These are phyloP conservation scores for Hipparchia semele DNA, from an alignment of 2,888 invertebrate genomes.

Conservation along the genomic window DNA sequence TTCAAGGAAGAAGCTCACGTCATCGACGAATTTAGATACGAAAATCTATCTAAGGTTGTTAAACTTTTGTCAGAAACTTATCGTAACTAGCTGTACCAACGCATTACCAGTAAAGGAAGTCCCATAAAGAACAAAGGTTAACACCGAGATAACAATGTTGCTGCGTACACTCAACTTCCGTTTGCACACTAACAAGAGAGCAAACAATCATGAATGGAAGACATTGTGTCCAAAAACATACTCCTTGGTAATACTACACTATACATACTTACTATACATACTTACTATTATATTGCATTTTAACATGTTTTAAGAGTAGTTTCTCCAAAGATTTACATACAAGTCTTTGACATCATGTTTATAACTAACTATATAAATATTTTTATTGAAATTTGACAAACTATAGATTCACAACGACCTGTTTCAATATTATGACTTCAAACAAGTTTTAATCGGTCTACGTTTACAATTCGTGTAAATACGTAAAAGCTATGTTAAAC, in stretches of 20 bases:
- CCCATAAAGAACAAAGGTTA: constrained; percentile 47
- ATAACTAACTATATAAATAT: too few species aligned
- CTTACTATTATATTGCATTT: too few species aligned
- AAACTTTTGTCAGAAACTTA: constrained; percentile 25
- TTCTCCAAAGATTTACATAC: too few species aligned
- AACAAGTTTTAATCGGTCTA: too few species aligned
- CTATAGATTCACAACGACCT: too few species aligned
- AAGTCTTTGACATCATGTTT: neutral
- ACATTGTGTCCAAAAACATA: constrained; percentile 41
- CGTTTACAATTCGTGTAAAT: too few species aligned
- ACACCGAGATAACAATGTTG: constrained; percentile 46
- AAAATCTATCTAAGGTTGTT: constrained; percentile 4
- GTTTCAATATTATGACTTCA: too few species aligned
- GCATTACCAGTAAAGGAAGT: constrained; percentile 43
- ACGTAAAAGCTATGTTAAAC: too few species aligned
- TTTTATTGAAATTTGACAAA: too few species aligned
- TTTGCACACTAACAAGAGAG: constrained; percentile 41
- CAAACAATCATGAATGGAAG: constrained; percentile 45
- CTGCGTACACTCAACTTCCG: constrained; percentile 47
- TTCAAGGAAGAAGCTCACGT: neutral
- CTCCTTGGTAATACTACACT: constrained; percentile 4
- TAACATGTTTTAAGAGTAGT: too few species aligned
- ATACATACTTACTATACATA: too few species aligned
- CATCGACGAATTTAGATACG: neutral
- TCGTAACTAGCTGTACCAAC: constrained; percentile 17